A percentile compares a stretch with the other conserved stretches of the same genome.
phyloP scores from a whole-genome alignment of 2,113 vertebrate genomes.

The Ciconia boyciana region DNA sequence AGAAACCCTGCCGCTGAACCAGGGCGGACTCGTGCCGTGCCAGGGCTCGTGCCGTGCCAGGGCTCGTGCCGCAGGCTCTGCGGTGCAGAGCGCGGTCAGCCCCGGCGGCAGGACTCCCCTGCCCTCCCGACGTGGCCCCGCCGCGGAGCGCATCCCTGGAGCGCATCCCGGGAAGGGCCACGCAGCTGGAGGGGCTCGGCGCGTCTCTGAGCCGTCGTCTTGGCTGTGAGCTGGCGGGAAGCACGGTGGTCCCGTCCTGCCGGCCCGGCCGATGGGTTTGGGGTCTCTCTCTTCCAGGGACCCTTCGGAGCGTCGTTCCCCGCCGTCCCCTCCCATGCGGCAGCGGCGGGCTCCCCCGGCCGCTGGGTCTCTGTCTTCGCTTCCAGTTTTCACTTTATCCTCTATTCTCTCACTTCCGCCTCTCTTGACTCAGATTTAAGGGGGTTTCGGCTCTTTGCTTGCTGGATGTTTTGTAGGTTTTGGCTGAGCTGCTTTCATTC shows the following conservation, averaged over 20 bases:
- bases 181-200: not conserved
- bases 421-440: not conserved
- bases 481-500: not conserved
- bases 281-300: not conserved
- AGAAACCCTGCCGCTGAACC: not conserved
- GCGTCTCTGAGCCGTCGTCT: not conserved
- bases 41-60: not conserved
- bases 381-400: fast-evolving
- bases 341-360: too few relatives aligned
- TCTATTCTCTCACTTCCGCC: not conserved
- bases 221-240: fast-evolving
- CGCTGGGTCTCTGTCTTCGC: fast-evolving
- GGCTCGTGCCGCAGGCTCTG: not conserved
- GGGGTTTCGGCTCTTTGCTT: not conserved
- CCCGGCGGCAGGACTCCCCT: not conserved
- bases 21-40: not conserved
- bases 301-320: too few relatives aligned
- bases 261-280: not conserved
- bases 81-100: not conserved
- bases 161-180: not conserved
- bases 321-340: not conserved
- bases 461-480: not conserved
- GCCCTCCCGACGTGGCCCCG: not conserved
- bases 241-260: fast-evolving
- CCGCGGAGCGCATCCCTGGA: not conserved